Percentiles rank a stretch among this genome's conserved stretches.
Conservation (phyloP, 2,888 invertebrate genomes). For the Rhingia rostrata region DNA sequence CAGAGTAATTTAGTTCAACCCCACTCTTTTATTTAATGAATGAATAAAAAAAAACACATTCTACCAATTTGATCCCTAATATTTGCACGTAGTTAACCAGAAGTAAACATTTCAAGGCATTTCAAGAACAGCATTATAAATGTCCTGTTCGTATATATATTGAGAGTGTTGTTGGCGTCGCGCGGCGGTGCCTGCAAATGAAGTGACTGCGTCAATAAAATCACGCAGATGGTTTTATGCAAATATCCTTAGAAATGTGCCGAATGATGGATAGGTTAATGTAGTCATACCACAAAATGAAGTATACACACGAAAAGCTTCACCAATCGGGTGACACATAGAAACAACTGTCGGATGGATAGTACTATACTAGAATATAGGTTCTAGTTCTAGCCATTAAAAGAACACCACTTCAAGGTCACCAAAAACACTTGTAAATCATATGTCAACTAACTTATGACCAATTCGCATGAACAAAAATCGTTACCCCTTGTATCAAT, state of each 20-base stretch:
- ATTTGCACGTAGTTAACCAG: conserved; percentile 25
- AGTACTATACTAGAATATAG: not conserved
- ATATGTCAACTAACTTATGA: conserved; percentile 62
- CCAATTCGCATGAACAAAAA: conserved; percentile 66
- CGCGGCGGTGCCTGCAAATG: conserved; percentile 36
- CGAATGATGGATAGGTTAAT: conserved; percentile 64
- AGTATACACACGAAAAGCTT: conserved; percentile 51
- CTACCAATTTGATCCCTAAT: conserved; percentile 2
- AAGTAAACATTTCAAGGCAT: conserved; percentile 1
- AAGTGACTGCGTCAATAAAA: conserved; percentile 68
- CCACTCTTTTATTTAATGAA: not conserved
- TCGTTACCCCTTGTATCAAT: conserved; percentile 27
- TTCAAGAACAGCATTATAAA: conserved; percentile 18
- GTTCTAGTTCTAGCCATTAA: conserved; percentile 12
- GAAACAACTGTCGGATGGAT: not conserved
- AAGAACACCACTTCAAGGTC: conserved; percentile 56
- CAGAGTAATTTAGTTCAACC: no score
- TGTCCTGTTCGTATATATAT: conserved; percentile 21
- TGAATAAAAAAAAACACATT: not conserved
- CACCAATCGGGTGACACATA: conserved; percentile 56
- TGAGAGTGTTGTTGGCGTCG: conserved; percentile 7
- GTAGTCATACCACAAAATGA: conserved; percentile 53
- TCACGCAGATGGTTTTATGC: conserved; percentile 70
- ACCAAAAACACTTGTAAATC: conserved; percentile 66
- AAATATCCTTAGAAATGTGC: conserved; percentile 52